phyloP scores from a whole-genome alignment of 2,113 vertebrate species.

The Sarotherodon lohbergeri region DNA sequence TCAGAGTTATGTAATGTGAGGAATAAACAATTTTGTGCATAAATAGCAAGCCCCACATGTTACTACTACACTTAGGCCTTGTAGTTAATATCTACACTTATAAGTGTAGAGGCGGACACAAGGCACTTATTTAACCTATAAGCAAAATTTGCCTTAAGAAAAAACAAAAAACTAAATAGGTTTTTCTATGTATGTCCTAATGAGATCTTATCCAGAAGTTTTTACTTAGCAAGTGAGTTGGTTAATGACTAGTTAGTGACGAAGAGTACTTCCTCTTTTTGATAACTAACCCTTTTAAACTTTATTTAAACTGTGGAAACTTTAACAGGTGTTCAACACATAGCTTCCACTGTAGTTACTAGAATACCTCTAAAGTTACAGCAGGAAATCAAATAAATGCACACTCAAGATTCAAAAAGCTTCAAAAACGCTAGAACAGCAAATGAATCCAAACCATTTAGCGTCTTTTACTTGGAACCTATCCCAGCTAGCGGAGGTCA shows the following conservation, averaged over 20 bases:
- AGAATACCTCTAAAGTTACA: not conserved
- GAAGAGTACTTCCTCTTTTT: not conserved
- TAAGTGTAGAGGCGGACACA: not conserved
- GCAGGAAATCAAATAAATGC: not conserved
- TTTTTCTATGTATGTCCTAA: not conserved
- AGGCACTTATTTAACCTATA: not conserved
- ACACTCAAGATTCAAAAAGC: not conserved
- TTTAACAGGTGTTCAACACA: not conserved
- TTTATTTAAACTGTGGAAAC: not conserved
- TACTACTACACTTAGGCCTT: no score
- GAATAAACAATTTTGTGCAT: not conserved
- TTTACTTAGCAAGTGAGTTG: not conserved
- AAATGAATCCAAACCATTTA: not conserved
- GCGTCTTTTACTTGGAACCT: not conserved
- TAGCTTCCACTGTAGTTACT: not conserved
- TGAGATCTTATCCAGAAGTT: not conserved
- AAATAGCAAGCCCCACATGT: not conserved
- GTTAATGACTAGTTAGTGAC: not conserved
- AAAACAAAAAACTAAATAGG: not conserved
- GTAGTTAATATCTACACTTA: not conserved
- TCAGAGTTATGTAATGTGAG: not conserved
- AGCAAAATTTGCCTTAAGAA: fast-evolving
- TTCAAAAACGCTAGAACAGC: not conserved
- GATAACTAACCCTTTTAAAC: not conserved
- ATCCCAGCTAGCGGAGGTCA: not conserved